Evolutionary conservation across 2,113 vertebrate species (phyloP), one percentile per base, ranked within the genome.

Genomic region (Erythrolamprus reginae): DNA sequence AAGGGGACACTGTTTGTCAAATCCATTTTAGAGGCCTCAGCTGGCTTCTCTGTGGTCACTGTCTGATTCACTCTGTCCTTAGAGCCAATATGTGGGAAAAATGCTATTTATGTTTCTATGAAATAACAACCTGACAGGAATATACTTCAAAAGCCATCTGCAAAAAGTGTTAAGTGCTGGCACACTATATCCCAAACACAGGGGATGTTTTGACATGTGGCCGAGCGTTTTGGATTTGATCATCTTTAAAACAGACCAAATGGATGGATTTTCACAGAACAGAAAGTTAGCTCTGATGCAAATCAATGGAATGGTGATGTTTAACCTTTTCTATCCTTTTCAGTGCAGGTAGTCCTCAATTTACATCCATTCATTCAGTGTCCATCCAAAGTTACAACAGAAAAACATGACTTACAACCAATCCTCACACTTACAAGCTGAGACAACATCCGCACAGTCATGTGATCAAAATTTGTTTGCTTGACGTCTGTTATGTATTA

Each of bases 161-260:
- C 53, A 87, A 82, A 93, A 89, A 91, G 58, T 38, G 51, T n/a
- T 82, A 92, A 70, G 33, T 15, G 53, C 23, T 0, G 10, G 2
- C 65, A 33, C 7, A 84, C 33, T 56, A 65, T 28, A 70, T 48
- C 70, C 87, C 87, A 84, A 23, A 48, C 3, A 4, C 51, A 87
- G 4, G 87, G 12, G 33, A 58, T 3, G 87, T 51, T 38, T 90
- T 42, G 33, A 28, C 21, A 4, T 77, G 55, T 88, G 82, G 8
- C 8, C 82, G n/a, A 15, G 28, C 45, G 70, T 3, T 91, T 45
- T 50, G 89, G 93, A 55, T 1, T 83, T 83, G 82, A 52, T 92
- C 1, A 12, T 88, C 92, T 92, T 83, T 90, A 95, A 95, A 95
- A 95, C 52, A 53, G 84, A 93, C 87, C 42, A 91, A 93, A 55